Evolutionary conservation across 2,888 invertebrate species (phyloP), one percentile per base, ranked within the genome.

Genomic region (Arenicola marina): DNA sequence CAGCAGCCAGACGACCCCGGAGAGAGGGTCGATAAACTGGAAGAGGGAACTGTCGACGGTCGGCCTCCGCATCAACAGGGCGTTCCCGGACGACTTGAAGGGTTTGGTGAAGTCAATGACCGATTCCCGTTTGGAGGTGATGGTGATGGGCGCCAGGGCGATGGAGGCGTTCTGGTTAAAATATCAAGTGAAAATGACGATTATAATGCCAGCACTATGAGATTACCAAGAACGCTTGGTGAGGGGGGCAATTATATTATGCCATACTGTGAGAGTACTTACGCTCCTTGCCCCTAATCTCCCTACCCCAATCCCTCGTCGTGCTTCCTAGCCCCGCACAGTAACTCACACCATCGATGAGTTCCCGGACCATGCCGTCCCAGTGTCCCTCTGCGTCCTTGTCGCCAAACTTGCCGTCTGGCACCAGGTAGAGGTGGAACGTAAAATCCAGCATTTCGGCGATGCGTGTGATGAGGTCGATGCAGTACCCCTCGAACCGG

Each of bases 121-220:
- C 55, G 74, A 76, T 55, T 80, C 80, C 34, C 80, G 62, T 46
- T 76, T 68, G 0, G 78, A 74, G 62, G 78, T 81, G 63, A 80
- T 79, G 61, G 78, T 78, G 11, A 82, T 65, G 1, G 82, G 76
- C 3, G 78, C 79, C 1, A 82, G 73, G 0, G 79, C 77, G 78
- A 82, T 77, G 2, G 80, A 76, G 7, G 82, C 80, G 65, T 79
- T 80, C 81, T 82, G 73, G n/a, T n/a, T n/a, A n/a, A n/a, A n/a
- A n/a, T n/a, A n/a, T n/a, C n/a, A n/a, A n/a, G n/a, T n/a, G n/a
- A n/a, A n/a, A n/a, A n/a, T n/a, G n/a, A n/a, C n/a, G n/a, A n/a
- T n/a, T n/a, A n/a, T n/a, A n/a, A n/a, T n/a, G n/a, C n/a, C n/a
- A n/a, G n/a, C n/a, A n/a, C n/a, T n/a, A n/a, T n/a, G n/a, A n/a